Evolutionary conservation across 1,140 invertebrate species (phyloP).

Genomic region (Drosophila subobscura): DNA sequence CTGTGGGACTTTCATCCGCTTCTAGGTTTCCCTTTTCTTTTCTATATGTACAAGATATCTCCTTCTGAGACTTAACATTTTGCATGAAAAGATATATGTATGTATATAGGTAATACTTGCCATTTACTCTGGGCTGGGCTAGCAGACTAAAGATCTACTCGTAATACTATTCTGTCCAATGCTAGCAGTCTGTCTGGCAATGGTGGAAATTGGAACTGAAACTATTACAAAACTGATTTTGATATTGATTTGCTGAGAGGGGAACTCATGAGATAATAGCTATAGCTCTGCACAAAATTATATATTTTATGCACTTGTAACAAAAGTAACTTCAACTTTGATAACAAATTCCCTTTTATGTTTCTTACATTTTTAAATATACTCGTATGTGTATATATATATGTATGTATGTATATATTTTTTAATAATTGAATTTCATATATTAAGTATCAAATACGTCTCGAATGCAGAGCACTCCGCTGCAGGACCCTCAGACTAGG

Average conservation of each 20-base stretch:
- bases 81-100: slow-evolving; percentile 17
- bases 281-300: slow-evolving; percentile 59
- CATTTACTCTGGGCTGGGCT: slow-evolving; percentile 5
- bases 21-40: slow-evolving; percentile 28
- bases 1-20: slow-evolving; percentile 82
- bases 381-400: slow-evolving; percentile 28
- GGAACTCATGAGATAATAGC: slow-evolving; percentile 43
- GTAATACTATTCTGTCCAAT: slow-evolving; percentile 60
- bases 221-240: slow-evolving; percentile 22
- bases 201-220: slow-evolving; percentile 20
- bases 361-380: slow-evolving; percentile 50
- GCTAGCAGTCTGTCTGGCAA: slow-evolving; percentile 28
- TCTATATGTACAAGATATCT: slow-evolving; percentile 62
- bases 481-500: slow-evolving; percentile 64
- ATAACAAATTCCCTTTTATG: slow-evolving; percentile 65
- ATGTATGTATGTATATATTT: slow-evolving; percentile 50
- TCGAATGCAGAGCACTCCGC: slow-evolving; percentile 29
- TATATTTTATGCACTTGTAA: slow-evolving; percentile 73
- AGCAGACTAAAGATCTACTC: slow-evolving; percentile 6
- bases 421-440: slow-evolving; percentile 70
- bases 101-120: slow-evolving; percentile 4
- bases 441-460: slow-evolving; percentile 76
- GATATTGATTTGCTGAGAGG: slow-evolving; percentile 29
- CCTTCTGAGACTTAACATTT: slow-evolving; percentile 41
- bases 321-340: slow-evolving; percentile 79